A percentile compares a stretch with the other conserved stretches of the same genome.
Conservation (phyloP, 2,888 invertebrate genomes). For the Terebella lapidaria region DNA sequence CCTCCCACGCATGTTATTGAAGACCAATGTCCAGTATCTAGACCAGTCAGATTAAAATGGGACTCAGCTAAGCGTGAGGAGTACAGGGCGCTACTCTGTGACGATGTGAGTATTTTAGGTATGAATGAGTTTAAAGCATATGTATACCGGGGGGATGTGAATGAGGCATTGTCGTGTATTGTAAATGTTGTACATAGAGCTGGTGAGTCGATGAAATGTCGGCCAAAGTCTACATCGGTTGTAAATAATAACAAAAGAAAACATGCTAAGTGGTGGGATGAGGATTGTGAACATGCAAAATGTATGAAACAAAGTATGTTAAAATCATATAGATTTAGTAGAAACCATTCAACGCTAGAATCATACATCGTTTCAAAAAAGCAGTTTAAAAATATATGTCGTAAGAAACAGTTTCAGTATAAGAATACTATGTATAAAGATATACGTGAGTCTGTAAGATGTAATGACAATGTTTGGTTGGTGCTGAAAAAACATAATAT, state of each 20-base stretch:
- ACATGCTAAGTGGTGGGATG: not conserved
- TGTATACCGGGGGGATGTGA: not conserved
- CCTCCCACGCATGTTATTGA: not conserved
- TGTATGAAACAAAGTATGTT: not conserved
- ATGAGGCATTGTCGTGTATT: not conserved
- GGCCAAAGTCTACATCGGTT: not conserved
- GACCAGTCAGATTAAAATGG: not conserved
- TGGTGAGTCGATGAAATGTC: not conserved
- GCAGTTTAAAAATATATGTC: too few species aligned
- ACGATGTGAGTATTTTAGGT: not conserved
- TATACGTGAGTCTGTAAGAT: too few species aligned
- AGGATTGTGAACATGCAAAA: not conserved
- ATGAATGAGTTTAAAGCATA: not conserved
- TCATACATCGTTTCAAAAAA: too few species aligned
- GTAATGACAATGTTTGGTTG: too few species aligned
- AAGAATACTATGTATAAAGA: too few species aligned
- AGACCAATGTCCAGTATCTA: too few species aligned
- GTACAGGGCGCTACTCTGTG: not conserved
- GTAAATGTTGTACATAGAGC: not conserved
- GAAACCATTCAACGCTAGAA: too few species aligned
- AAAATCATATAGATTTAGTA: too few species aligned
- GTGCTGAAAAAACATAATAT: too few species aligned
- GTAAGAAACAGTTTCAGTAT: too few species aligned
- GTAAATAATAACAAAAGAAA: not conserved
- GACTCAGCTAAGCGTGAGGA: not conserved